A percentile compares a stretch with the other conserved stretches of the same genome.
phyloP scores from a whole-genome alignment of 2,888 invertebrate genomes.

The Zeuzera pyrina region DNA sequence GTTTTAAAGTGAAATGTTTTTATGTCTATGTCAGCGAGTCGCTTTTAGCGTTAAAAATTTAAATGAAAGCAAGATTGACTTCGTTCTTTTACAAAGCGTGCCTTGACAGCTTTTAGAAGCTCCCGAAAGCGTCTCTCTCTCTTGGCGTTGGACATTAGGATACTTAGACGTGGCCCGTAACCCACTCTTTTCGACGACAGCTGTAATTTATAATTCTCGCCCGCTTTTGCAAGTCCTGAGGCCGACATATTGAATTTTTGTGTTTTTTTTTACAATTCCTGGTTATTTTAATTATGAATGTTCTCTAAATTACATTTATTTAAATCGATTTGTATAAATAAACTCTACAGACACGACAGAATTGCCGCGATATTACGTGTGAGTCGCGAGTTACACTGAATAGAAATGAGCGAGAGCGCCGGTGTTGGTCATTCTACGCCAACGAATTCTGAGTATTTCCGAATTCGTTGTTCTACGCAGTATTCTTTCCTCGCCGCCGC shows the following conservation, averaged over 20 bases:
- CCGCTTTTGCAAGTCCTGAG: not conserved
- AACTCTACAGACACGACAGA: not conserved
- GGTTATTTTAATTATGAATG: not conserved
- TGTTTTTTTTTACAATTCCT: not conserved
- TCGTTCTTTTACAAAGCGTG: not conserved
- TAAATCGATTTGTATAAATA: not conserved
- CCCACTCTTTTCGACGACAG: not conserved
- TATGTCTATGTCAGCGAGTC: too few relatives aligned
- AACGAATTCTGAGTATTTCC: too few relatives aligned
- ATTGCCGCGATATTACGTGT: not conserved
- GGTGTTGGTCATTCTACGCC: not conserved
- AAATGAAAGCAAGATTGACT: not conserved
- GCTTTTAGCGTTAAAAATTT: not conserved
- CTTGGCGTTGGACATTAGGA: slow-evolving; percentile 4
- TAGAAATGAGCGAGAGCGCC: not conserved
- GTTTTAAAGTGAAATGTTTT: not conserved
- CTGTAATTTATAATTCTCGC: not conserved
- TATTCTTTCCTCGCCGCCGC: not conserved
- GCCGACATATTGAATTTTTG: not conserved
- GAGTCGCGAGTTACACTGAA: not conserved
- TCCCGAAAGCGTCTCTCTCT: slow-evolving; percentile 4
- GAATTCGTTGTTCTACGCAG: too few relatives aligned
- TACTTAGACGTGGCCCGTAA: slow-evolving; percentile 1
- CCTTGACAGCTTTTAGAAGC: slow-evolving; percentile 1
- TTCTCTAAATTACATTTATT: not conserved